Conservation (phyloP, 2,888 invertebrate genomes). For the Ormyrus nitidulus region DNA sequence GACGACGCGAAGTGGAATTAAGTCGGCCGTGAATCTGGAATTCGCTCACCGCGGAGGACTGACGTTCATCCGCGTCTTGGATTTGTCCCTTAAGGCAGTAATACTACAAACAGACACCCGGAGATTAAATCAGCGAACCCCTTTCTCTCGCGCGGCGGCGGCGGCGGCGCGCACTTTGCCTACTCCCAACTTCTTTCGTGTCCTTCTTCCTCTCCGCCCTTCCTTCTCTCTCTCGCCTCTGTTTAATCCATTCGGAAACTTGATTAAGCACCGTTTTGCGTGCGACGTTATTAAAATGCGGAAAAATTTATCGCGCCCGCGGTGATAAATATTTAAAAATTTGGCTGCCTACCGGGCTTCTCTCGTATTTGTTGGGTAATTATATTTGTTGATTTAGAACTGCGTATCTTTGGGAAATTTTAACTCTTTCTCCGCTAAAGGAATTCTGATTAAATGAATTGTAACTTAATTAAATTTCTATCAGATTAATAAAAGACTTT, state of each 20-base stretch:
- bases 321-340: too few relatives aligned
- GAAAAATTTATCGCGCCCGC: too few relatives aligned
- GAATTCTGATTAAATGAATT: too few relatives aligned
- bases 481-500: too few relatives aligned
- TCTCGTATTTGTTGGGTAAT: too few relatives aligned
- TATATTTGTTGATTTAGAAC: too few relatives aligned
- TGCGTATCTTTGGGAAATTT: too few relatives aligned
- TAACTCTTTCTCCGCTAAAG: too few relatives aligned
- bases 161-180: background rate
- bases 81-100: constrained; percentile 68
- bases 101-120: constrained; percentile 69
- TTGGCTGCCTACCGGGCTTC: too few relatives aligned
- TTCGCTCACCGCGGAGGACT: constrained; percentile 46
- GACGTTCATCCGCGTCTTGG: constrained; percentile 61
- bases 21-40: constrained; percentile 58
- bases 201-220: constrained; percentile 13
- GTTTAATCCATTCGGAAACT: constrained; percentile 41
- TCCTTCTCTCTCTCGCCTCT: constrained; percentile 16
- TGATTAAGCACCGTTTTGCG: constrained; percentile 35
- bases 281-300: too few relatives aligned
- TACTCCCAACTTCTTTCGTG: constrained; percentile 52
- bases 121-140: constrained; percentile 69
- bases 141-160: background rate
- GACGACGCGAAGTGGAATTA: constrained; percentile 55
- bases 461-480: too few relatives aligned